Percentiles rank a stretch among this genome's conserved stretches.
Evolutionary conservation across 2,888 invertebrate species (phyloP).

Genomic region (Pterobdella sp.): DNA sequence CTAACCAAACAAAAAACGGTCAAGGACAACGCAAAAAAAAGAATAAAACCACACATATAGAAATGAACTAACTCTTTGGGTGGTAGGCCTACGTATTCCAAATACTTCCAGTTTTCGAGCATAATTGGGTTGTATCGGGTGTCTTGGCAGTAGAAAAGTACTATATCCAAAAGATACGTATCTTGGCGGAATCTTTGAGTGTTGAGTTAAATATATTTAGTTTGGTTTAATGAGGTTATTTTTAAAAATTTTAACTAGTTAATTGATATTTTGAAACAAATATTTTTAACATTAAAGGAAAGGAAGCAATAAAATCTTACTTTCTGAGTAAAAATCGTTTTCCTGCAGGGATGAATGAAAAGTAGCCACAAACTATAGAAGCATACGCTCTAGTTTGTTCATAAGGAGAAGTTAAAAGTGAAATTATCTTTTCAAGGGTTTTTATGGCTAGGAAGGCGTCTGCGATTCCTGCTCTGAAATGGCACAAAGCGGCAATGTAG

Average conservation of each 20-base stretch:
- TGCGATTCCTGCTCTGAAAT: conserved; percentile 27
- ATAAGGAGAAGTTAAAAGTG: not conserved
- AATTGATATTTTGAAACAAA: not conserved
- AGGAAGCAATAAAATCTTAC: conserved; percentile 3
- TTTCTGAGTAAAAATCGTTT: conserved; percentile 20
- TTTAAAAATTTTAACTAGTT: not conserved
- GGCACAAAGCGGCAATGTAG: conserved; percentile 27
- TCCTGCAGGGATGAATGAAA: conserved; percentile 6
- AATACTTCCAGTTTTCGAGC: conserved; percentile 22
- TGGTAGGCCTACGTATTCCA: conserved; percentile 27
- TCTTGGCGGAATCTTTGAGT: conserved; percentile 23
- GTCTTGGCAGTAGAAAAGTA: conserved; percentile 26
- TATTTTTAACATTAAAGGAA: too few relatives aligned
- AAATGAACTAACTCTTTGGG: conserved; percentile 20
- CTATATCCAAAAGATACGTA: conserved; percentile 22
- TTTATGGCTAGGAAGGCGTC: conserved; percentile 24
- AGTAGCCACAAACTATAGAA: conserved; percentile 20
- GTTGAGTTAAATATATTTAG: too few relatives aligned
- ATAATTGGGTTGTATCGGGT: conserved; percentile 13
- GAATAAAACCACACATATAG: not conserved
- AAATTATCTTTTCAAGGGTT: not conserved
- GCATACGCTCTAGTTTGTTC: conserved; percentile 23
- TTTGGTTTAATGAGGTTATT: not conserved
- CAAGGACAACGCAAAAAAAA: too few relatives aligned
- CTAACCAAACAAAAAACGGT: too few relatives aligned